A percentile compares a stretch with the other conserved stretches of the same genome.
Conservation (phyloP, 2,113 vertebrate species). For the Solea solea region DNA sequence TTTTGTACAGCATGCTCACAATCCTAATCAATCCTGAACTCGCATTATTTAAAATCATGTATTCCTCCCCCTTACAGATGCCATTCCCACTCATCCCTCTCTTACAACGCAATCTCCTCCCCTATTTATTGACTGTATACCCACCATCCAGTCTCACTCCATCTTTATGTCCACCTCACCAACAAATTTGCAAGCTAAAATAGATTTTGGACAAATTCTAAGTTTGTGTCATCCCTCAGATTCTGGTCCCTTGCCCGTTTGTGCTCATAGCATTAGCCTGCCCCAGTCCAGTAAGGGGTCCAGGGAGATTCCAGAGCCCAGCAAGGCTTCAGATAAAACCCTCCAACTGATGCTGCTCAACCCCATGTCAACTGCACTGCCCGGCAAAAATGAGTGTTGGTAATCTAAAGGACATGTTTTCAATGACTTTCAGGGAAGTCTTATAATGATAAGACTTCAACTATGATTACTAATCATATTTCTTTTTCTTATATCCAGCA, state of each 20-base stretch:
- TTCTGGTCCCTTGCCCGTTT: not conserved
- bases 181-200: not conserved
- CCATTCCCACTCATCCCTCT: too few relatives aligned
- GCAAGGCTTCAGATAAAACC: conserved; percentile 14
- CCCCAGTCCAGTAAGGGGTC: conserved; percentile 10
- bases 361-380: conserved; percentile 3
- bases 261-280: conserved; percentile 29
- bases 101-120: too few relatives aligned
- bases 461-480: not conserved
- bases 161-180: not conserved
- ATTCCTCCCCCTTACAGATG: too few relatives aligned
- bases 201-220: conserved; percentile 8
- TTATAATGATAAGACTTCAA: not conserved
- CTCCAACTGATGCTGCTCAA: conserved; percentile 6
- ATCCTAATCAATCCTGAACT: too few relatives aligned
- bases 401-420: conserved; percentile 9
- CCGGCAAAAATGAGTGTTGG: conserved; percentile 51
- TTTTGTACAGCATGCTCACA: too few relatives aligned
- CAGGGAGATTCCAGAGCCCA: conserved; percentile 3
- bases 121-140: not conserved
- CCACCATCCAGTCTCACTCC: not conserved
- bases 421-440: not conserved
- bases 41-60: too few relatives aligned
- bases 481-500: conserved; percentile 27
- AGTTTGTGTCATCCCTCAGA: conserved; percentile 21